Evolutionary conservation across 2,113 vertebrate species (phyloP).

Genomic region (Mixornis gularis): DNA sequence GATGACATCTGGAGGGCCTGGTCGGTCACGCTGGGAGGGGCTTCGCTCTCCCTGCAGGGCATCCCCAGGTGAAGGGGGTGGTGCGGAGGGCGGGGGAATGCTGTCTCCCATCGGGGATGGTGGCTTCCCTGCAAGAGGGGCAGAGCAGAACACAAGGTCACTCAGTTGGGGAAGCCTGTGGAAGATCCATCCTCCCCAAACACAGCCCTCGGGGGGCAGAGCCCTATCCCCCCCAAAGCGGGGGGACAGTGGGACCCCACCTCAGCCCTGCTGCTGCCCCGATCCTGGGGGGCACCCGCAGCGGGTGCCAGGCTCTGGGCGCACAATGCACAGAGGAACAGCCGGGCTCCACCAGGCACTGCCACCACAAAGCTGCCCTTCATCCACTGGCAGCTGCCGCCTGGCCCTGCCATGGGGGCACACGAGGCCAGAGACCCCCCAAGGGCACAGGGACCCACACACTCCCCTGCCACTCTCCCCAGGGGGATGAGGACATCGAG

Average conservation of each 20-base stretch:
- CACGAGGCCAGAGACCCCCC: background rate
- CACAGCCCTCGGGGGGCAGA: background rate
- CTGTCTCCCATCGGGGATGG: conserved; percentile 22
- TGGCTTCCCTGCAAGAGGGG: conserved; percentile 43
- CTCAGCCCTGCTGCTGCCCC: background rate
- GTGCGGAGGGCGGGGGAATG: background rate
- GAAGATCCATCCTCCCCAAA: background rate
- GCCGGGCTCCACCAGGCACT: conserved; percentile 17
- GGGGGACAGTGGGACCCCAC: background rate
- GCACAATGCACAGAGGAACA: conserved; percentile 19
- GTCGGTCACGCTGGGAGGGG: rapidly evolving
- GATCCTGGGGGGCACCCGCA: rapidly evolving
- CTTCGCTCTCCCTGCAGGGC: background rate
- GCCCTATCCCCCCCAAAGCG: background rate
- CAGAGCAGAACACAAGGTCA: background rate
- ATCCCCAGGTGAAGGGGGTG: background rate
- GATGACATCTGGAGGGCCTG: background rate
- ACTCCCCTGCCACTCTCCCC: background rate
- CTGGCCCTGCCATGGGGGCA: rapidly evolving
- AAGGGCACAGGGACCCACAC: background rate
- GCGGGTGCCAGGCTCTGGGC: background rate
- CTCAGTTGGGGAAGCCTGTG: background rate
- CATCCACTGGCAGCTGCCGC: background rate
- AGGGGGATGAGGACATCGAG: background rate
- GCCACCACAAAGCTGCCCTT: conserved; percentile 21